A percentile compares a stretch with the other conserved stretches of the same genome.
Evolutionary conservation across 2,113 vertebrate genomes (phyloP).

Genomic region (Ictalurus punctatus): DNA sequence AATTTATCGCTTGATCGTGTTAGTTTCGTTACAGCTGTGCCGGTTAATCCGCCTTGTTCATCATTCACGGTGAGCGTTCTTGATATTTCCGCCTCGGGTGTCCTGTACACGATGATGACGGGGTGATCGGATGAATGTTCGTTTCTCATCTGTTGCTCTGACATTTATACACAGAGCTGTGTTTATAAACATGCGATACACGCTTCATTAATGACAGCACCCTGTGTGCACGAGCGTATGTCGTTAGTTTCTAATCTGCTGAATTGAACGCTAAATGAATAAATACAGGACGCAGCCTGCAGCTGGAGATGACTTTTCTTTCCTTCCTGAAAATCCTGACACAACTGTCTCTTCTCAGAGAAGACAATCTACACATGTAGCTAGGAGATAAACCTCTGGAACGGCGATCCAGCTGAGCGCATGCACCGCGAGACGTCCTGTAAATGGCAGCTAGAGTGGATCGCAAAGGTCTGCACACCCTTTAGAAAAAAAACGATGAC

Average conservation of each 20-base stretch:
- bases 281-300: neutral
- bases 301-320: neutral
- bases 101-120: neutral
- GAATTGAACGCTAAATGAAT: neutral
- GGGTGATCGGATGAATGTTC: neutral
- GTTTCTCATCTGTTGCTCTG: neutral
- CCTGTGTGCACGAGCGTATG: neutral
- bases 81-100: neutral
- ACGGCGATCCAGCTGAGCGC: neutral
- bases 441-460: neutral
- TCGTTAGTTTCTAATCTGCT: neutral
- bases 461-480: neutral
- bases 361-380: neutral
- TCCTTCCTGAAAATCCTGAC: neutral
- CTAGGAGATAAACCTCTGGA: neutral
- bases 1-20: neutral
- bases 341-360: neutral
- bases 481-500: neutral
- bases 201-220: neutral
- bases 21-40: neutral
- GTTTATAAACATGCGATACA: neutral
- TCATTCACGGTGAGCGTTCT: neutral
- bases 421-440: neutral
- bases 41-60: neutral
- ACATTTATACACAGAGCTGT: neutral